These are phyloP conservation scores for Machaerirhynchus nigripectus DNA, from an alignment of 2,113 vertebrate species.

Conservation along the genomic window DNA sequence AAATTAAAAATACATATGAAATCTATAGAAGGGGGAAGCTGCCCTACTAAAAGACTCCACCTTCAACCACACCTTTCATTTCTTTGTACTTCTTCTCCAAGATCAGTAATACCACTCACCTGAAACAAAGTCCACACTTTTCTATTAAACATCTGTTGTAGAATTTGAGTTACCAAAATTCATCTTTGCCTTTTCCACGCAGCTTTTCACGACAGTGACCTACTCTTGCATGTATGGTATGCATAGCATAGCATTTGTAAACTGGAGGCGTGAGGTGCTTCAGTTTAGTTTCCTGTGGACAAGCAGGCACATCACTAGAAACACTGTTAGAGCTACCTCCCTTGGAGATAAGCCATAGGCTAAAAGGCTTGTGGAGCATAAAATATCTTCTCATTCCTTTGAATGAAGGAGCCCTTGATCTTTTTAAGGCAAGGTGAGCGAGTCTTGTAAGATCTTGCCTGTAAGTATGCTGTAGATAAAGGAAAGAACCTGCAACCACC, in stretches of 20 bases:
- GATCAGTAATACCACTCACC: background rate
- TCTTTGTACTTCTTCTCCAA: background rate
- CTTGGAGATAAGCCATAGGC: constrained; percentile 12
- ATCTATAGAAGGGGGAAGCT: background rate
- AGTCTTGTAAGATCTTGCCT: constrained; percentile 21
- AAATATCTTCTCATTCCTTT: constrained; percentile 13
- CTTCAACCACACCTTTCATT: background rate
- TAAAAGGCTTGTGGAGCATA: constrained; percentile 14
- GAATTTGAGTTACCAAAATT: background rate
- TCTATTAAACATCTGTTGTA: background rate
- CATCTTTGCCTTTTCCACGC: background rate
- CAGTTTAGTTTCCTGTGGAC: background rate
- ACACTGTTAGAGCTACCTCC: constrained; percentile 8
- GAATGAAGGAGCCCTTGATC: constrained; percentile 37
- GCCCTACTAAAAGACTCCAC: background rate
- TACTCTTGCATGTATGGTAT: background rate
- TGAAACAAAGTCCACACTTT: background rate
- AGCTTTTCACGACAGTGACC: background rate
- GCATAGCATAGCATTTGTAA: background rate
- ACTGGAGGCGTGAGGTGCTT: background rate
- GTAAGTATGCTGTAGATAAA: constrained; percentile 4
- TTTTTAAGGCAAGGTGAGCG: background rate
- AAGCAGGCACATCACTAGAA: background rate
- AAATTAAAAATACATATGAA: background rate
- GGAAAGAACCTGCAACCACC: constrained; percentile 3